These are phyloP conservation scores for Bacillus rossius DNA, from an alignment of 1,140 invertebrate species.

Conservation along the genomic window DNA sequence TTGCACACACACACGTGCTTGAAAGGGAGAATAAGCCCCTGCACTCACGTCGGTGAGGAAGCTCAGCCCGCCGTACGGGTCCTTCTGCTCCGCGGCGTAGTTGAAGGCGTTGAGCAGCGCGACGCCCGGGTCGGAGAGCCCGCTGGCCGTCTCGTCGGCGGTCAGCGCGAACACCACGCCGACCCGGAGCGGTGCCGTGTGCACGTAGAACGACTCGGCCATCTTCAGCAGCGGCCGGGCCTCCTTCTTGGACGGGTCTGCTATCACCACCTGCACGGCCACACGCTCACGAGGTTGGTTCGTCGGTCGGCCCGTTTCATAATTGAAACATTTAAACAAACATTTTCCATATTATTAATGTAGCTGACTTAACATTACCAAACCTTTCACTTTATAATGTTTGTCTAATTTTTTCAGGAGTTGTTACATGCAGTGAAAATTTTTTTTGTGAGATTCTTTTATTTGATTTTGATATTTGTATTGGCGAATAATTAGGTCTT, in stretches of 20 bases:
- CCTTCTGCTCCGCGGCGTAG: conserved; percentile 7
- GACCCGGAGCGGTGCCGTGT: conserved; percentile 81
- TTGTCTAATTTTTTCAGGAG: too few species aligned
- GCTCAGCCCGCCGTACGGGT: conserved; percentile 60
- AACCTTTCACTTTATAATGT: too few species aligned
- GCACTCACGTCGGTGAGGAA: conserved; percentile 73
- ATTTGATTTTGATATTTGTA: too few species aligned
- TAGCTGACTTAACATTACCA: too few species aligned
- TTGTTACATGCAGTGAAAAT: not conserved
- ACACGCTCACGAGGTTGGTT: too few species aligned
- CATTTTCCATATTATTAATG: too few species aligned
- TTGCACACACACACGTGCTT: too few species aligned
- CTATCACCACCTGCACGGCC: conserved; percentile 67
- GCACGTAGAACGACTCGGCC: conserved; percentile 86
- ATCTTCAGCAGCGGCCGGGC: conserved; percentile 74
- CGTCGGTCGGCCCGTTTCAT: not conserved
- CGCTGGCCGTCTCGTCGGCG: conserved; percentile 50
- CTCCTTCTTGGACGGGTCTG: conserved; percentile 73
- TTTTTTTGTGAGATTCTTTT: too few species aligned
- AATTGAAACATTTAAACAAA: too few species aligned
- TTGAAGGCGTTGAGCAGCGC: conserved; percentile 80
- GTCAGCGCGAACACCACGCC: conserved; percentile 85
- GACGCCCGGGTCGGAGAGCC: conserved; percentile 68
- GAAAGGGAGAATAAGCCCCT: too few species aligned
- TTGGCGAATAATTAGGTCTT: too few species aligned